Percentiles rank a stretch among this genome's conserved stretches.
phyloP scores from a whole-genome alignment of 1,140 invertebrate genomes.

The Leguminivora glycinivorella region DNA sequence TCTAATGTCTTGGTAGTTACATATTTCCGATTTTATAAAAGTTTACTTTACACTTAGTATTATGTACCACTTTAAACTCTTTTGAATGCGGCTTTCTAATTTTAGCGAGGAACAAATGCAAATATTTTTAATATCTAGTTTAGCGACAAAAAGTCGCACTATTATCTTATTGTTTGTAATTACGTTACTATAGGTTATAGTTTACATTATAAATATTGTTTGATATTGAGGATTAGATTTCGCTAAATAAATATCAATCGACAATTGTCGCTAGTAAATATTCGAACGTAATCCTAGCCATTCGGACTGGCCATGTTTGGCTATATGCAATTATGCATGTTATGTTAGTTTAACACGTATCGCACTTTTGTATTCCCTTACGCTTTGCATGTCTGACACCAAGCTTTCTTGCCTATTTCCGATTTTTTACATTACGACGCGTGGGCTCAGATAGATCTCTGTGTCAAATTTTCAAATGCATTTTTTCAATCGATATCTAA shows the following conservation, averaged over 20 bases:
- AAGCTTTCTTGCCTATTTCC: not conserved
- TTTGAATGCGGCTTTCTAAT: not conserved
- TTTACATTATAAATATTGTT: not conserved
- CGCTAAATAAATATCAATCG: not conserved
- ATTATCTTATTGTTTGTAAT: no score
- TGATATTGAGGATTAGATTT: not conserved
- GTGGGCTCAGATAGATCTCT: no score
- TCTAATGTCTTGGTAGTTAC: not conserved
- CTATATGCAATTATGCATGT: not conserved
- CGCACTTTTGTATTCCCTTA: not conserved
- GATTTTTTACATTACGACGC: not conserved
- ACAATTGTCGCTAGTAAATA: not conserved
- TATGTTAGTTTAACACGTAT: not conserved
- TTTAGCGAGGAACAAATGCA: not conserved
- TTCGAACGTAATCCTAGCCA: not conserved
- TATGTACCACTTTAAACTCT: no score
- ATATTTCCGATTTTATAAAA: not conserved
- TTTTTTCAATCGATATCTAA: no score
- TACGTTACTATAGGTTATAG: no score
- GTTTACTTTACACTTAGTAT: not conserved
- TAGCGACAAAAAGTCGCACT: no score
- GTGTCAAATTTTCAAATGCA: no score
- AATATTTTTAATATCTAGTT: not conserved
- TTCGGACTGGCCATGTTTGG: not conserved
- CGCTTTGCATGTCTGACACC: slow-evolving; percentile 4